A percentile compares a stretch with the other conserved stretches of the same genome.
Evolutionary conservation across 2,797 vertebrate genomes (phyloP).

Genomic region (Molossus molossus): DNA sequence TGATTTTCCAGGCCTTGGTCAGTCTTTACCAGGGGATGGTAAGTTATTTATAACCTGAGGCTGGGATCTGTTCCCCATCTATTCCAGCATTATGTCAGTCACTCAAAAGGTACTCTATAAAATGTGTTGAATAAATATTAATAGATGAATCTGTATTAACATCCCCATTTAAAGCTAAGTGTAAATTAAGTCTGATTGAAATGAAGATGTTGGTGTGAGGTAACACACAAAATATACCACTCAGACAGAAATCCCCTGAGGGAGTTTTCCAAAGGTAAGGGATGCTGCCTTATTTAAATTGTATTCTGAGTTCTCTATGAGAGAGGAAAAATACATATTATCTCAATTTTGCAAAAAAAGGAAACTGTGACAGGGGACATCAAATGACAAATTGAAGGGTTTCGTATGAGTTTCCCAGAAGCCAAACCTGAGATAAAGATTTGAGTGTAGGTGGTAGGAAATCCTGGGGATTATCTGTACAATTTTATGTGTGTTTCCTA

Average conservation of each 20-base stretch:
- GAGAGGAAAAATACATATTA: background rate
- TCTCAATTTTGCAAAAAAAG: background rate
- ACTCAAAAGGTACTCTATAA: background rate
- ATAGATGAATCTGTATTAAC: background rate
- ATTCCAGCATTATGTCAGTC: background rate
- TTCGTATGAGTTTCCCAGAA: background rate
- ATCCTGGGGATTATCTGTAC: background rate
- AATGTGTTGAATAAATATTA: background rate
- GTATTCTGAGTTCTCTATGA: background rate
- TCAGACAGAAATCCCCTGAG: conserved; percentile 5
- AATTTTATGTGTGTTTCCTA: background rate
- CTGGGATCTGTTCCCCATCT: background rate
- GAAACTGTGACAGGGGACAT: background rate
- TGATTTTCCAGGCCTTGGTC: background rate
- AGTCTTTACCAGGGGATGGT: background rate
- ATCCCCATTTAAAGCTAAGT: background rate
- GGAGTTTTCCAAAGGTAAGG: background rate
- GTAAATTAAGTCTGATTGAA: background rate
- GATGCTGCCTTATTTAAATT: background rate
- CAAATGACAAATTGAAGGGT: background rate
- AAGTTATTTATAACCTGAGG: background rate
- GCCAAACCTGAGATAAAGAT: background rate
- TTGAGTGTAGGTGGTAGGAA: background rate
- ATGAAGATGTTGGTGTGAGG: background rate
- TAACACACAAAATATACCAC: background rate